Evolutionary conservation across 2,888 invertebrate genomes (phyloP).

Genomic region (Cryptocephalus moraei): DNA sequence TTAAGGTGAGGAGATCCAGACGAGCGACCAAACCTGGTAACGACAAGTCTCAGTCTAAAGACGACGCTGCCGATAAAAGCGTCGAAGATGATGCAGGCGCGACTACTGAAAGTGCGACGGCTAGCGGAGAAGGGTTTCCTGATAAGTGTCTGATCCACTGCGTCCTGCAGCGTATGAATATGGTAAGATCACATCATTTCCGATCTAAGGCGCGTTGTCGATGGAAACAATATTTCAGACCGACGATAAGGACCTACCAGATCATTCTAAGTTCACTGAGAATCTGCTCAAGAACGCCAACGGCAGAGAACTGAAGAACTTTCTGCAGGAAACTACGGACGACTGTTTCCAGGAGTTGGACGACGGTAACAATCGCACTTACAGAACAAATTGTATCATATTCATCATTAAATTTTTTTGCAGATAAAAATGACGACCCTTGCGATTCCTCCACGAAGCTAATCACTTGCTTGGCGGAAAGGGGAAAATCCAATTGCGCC

Average conservation of each 20-base stretch:
- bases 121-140: conserved; percentile 3
- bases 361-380: conserved; percentile 9
- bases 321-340: conserved; percentile 58
- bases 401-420: conserved; percentile 4
- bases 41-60: too few species aligned
- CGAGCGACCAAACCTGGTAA: too few species aligned
- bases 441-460: conserved; percentile 58
- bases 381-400: conserved; percentile 2
- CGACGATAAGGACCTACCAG: conserved; percentile 53
- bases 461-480: conserved; percentile 57
- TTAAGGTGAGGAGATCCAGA: too few species aligned
- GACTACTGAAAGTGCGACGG: conserved; percentile 4
- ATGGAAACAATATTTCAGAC: conserved; percentile 35
- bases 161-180: conserved; percentile 56
- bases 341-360: conserved; percentile 52
- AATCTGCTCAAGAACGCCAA: conserved; percentile 51
- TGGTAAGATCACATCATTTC: conserved; percentile 41
- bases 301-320: conserved; percentile 55
- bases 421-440: conserved; percentile 47
- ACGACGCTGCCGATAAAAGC: neutral
- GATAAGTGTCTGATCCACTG: conserved; percentile 54
- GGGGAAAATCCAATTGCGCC: conserved; percentile 61
- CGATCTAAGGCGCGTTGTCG: neutral
- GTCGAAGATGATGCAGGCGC: conserved; percentile 2
- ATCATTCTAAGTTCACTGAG: conserved; percentile 51